A percentile compares a stretch with the other conserved stretches of the same genome.
Conservation (phyloP, 2,113 vertebrate genomes). For the Danionella cerebrum region DNA sequence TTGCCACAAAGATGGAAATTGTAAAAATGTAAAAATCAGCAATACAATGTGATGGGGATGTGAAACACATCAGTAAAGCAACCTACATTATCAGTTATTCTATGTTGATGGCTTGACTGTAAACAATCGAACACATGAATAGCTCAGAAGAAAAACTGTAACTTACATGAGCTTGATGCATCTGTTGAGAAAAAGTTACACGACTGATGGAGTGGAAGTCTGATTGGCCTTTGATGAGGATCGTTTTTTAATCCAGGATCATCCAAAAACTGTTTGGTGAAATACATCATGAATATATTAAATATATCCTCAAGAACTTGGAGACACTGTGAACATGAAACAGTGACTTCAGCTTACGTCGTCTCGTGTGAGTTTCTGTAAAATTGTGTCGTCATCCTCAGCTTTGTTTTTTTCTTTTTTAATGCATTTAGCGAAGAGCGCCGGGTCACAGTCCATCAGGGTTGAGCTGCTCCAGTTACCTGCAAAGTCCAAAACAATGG, state of each 20-base stretch:
- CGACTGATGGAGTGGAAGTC: conserved; percentile 59
- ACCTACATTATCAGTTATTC: too few relatives aligned
- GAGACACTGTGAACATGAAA: background rate
- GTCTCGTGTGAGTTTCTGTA: conserved; percentile 63
- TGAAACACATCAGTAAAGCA: too few relatives aligned
- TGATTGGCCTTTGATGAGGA: conserved; percentile 57
- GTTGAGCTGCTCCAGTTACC: conserved; percentile 36
- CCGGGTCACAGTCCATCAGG: conserved; percentile 31
- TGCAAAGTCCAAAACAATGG: background rate
- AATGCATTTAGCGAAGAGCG: conserved; percentile 45
- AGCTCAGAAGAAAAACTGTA: background rate
- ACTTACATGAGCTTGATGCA: conserved; percentile 45
- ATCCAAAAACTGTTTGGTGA: conserved; percentile 58
- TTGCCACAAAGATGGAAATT: too few relatives aligned
- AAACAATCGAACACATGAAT: too few relatives aligned
- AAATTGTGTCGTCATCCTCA: conserved; percentile 50
- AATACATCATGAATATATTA: too few relatives aligned
- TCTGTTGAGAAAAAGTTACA: conserved; percentile 31
- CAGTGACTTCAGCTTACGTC: conserved; percentile 46
- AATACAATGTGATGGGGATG: too few relatives aligned
- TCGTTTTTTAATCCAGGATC: conserved; percentile 64
- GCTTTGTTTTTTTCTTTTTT: conserved; percentile 54
- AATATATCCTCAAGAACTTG: too few relatives aligned
- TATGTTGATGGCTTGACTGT: too few relatives aligned
- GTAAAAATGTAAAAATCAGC: background rate